Evolutionary conservation across 2,888 invertebrate genomes (phyloP).

Genomic region (Aquatica leii): DNA sequence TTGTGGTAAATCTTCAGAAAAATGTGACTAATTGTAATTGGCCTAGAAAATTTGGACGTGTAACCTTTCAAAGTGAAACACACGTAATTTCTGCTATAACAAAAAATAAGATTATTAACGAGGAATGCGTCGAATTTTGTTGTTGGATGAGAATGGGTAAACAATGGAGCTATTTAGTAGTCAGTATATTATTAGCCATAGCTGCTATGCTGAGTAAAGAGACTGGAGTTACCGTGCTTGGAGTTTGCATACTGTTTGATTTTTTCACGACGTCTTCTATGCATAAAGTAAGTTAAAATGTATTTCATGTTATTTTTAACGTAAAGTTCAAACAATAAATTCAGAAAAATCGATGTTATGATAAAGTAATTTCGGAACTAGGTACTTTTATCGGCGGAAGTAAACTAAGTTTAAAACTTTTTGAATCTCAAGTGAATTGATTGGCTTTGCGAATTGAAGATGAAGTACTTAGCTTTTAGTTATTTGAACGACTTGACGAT

Average conservation of each 20-base stretch:
- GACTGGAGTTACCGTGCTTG: slow-evolving; percentile 91
- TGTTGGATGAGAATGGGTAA: slow-evolving; percentile 55
- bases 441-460: slow-evolving; percentile 54
- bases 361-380: slow-evolving; percentile 40
- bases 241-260: slow-evolving; percentile 90
- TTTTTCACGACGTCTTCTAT: slow-evolving; percentile 65
- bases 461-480: slow-evolving; percentile 51
- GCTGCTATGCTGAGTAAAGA: slow-evolving; percentile 94
- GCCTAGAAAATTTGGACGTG: slow-evolving; percentile 48
- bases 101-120: slow-evolving; percentile 26
- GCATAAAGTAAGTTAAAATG: slow-evolving; percentile 45
- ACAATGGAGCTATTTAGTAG: slow-evolving; percentile 70
- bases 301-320: slow-evolving; percentile 5
- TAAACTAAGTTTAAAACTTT: slow-evolving; percentile 45
- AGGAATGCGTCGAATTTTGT: slow-evolving; percentile 42
- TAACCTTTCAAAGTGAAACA: slow-evolving; percentile 30
- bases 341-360: slow-evolving; percentile 36
- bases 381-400: slow-evolving; percentile 28
- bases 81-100: slow-evolving; percentile 25
- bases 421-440: slow-evolving; percentile 54
- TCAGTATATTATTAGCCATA: slow-evolving; percentile 68
- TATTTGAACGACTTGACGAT: slow-evolving; percentile 44
- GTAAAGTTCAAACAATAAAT: slow-evolving; percentile 25
- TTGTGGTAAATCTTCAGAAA: slow-evolving; percentile 53
- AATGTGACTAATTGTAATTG: slow-evolving; percentile 56